These are phyloP conservation scores for Erpetoichthys calabaricus DNA, from an alignment of 2,797 vertebrate species.

Conservation along the genomic window DNA sequence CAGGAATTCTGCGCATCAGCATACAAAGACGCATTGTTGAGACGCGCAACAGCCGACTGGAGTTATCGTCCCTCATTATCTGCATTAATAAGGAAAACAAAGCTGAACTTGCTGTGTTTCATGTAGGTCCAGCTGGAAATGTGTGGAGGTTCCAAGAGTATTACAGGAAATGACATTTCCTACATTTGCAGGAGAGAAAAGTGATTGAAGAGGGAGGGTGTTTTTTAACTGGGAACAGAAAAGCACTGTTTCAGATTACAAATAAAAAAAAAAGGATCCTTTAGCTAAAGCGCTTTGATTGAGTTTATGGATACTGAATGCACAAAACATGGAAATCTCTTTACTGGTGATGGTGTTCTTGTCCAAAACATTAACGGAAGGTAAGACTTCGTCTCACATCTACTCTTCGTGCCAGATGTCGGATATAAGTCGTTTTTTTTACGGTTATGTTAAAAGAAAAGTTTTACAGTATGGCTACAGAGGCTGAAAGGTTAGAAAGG, in stretches of 20 bases:
- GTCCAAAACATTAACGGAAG: constrained; percentile 56
- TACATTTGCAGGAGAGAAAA: constrained; percentile 39
- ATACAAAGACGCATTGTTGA: constrained; percentile 5
- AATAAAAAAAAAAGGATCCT: constrained; percentile 38
- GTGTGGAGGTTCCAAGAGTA: constrained; percentile 34
- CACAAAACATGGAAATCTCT: constrained; percentile 62
- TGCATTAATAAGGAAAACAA: not conserved
- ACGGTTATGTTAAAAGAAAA: too few relatives aligned
- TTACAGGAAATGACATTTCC: constrained; percentile 64
- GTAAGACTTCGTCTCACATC: constrained; percentile 32
- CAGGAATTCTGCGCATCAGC: constrained; percentile 15
- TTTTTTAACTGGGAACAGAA: constrained; percentile 69
- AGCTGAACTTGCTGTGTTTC: constrained; percentile 21
- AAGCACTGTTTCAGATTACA: constrained; percentile 64
- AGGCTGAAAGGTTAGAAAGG: too few relatives aligned
- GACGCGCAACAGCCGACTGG: not conserved
- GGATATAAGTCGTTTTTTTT: too few relatives aligned
- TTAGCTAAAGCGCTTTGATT: constrained; percentile 38
- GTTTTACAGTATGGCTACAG: too few relatives aligned
- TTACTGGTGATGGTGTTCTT: constrained; percentile 57
- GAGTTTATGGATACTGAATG: constrained; percentile 57
- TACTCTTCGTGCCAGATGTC: too few relatives aligned
- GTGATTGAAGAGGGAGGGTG: constrained; percentile 37
- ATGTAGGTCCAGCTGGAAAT: constrained; percentile 37
- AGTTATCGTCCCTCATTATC: constrained; percentile 2